phyloP scores from a whole-genome alignment of 1,140 invertebrate genomes.

The Pantala flavescens region DNA sequence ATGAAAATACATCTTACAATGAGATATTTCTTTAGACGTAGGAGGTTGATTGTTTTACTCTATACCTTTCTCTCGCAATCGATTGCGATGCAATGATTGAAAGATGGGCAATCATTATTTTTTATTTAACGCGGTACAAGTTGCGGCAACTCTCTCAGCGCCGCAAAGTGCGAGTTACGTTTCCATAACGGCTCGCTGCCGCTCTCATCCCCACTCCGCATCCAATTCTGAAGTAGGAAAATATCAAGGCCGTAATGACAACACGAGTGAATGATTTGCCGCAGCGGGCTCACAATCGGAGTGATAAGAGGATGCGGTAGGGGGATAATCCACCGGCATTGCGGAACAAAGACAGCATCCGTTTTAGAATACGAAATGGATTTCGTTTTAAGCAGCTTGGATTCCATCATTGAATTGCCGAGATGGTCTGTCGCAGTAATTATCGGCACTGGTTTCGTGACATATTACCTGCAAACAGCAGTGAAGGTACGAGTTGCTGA shows the following conservation, averaged over 20 bases:
- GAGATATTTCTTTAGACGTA: too few relatives aligned
- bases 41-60: too few relatives aligned
- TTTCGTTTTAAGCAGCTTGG: constrained; percentile 22
- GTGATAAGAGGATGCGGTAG: neutral
- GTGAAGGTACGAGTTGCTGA: constrained; percentile 34
- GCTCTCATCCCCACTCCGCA: neutral
- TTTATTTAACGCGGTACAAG: neutral
- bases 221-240: neutral
- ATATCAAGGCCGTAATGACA: constrained; percentile 1
- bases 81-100: neutral
- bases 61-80: too few relatives aligned
- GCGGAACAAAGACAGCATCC: neutral
- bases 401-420: constrained; percentile 31
- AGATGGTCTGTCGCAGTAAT: constrained; percentile 27
- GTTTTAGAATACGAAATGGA: neutral
- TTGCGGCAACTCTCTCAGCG: neutral
- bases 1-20: too few relatives aligned
- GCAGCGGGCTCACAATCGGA: neutral
- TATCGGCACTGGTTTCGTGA: constrained; percentile 33
- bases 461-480: constrained; percentile 38
- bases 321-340: neutral
- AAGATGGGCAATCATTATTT: too few relatives aligned
- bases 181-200: neutral
- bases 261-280: constrained; percentile 4
- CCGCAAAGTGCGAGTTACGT: neutral